Evolutionary conservation across 2,797 vertebrate genomes (phyloP), one percentile per base, ranked within the genome.

Genomic region (Gymnoscopelus braueri): DNA sequence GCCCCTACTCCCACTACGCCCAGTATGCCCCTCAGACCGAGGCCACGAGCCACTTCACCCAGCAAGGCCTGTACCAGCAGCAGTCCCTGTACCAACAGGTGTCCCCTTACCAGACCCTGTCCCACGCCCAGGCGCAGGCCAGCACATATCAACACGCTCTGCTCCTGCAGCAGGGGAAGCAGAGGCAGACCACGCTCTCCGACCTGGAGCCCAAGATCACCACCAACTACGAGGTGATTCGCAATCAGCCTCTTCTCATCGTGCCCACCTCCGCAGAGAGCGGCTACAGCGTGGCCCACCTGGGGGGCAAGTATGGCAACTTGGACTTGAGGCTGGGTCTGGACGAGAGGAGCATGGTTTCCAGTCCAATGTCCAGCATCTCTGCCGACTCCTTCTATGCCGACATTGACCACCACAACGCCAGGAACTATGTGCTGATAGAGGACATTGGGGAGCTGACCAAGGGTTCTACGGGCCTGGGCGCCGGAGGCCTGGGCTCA

Each of bases 361-460:
- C 97, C 75, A 98, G 97, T 81, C 98, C 98, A 32, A 97, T 99
- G 94, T 99, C 97, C 53, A 99, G 96, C 84, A 96, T 99, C 88
- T 99, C 98, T 73, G 95, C 97, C 52, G 98, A 99, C 86, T 99
- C 98, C 0, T 99, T 98, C 88, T 99, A 98, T 90, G 94, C 97
- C 71, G 98, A 99, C 82, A 96, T 99, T 72, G 98, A 99, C 67
- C 96, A 98, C 77, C 96, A 97, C 59, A 92, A 96, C 63, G 72
- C 96, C 29, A 95, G 96, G 79, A 99, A 97, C 91, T 99, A 99
- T 72, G 96, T 99, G 62, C 87, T 99, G 59, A 96, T 99, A 70
- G 98, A 99, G 83, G 98, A 99, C 86, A 97, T 99, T 83, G 97
- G 96, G 15, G 97, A 99, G 69, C 96, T 99, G 74, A 95, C 96